Evolutionary conservation across 2,888 invertebrate genomes (phyloP), one percentile per base, ranked within the genome.

Genomic region (Phoenoteleia sp.): DNA sequence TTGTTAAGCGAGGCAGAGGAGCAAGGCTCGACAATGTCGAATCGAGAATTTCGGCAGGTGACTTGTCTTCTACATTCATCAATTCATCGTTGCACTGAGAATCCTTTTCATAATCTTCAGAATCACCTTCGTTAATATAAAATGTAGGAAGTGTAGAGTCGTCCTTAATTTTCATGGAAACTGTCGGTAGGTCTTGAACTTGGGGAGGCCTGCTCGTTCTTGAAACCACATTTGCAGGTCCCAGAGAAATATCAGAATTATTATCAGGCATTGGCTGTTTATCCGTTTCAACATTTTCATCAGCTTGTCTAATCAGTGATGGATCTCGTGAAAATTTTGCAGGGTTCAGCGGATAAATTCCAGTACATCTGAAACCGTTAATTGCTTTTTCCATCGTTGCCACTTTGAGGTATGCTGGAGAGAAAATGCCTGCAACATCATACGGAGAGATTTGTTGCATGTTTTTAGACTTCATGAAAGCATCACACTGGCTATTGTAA

Each of bases 401-500:
- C 17, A 75, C 62, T 39, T 23, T 52, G 4, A n/a, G n/a, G 42
- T 75, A 75, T 19, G 74, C 64, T 33, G 17, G n/a, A 25, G 33
- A 23, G 17, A 75, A 72, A 33, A 72, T 64, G 5, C 52, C 74
- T 60, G 74, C 74, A 13, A 86, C 25, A 21, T 83, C 58, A 15
- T 67, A 81, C 25, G 56, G 80, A 9, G 72, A 75, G 13, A 80
- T 83, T 21, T 76, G 71, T 42, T 36, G 15, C n/a, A 67, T 11
- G 69, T 56, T 17, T 13, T 72, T 52, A n/a, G 36, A 58, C 29
- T 79, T 76, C 23, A 85, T 29, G n/a, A 67, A 80, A 9, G 52
- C n/a, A 47, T 85, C 67, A 58, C 76, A 79, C 23, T 81, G 60
- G 36, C 52, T 80, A 23, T 60, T 49, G 13, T 77, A 86, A n/a